Percentiles rank a stretch among this genome's conserved stretches.
Conservation (phyloP, 1,140 invertebrate genomes). For the Steinernema khuongi region DNA sequence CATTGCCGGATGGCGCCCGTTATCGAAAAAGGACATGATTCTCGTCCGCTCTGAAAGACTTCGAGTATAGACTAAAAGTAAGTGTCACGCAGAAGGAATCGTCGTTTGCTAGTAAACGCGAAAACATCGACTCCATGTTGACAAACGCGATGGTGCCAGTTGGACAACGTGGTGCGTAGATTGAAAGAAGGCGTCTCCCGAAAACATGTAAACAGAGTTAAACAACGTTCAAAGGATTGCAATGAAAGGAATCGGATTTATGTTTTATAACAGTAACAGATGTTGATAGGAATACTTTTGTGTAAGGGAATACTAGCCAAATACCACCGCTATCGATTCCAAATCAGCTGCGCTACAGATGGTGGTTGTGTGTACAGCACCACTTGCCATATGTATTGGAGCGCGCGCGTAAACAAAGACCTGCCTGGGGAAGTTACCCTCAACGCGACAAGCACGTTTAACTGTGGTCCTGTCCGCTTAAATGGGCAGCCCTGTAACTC, state of each 20-base stretch:
- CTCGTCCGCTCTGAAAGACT: background rate
- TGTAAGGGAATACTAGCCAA: no score
- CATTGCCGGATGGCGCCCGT: conserved; percentile 44
- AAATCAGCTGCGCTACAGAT: background rate
- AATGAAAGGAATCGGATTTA: no score
- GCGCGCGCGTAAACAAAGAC: background rate
- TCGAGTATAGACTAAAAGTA: no score
- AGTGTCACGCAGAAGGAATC: no score
- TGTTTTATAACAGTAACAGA: no score
- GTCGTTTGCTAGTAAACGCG: no score
- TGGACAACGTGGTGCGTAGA: background rate
- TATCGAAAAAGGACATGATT: conserved; percentile 52
- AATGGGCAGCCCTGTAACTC: no score
- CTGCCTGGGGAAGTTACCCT: no score
- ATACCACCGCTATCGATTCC: background rate
- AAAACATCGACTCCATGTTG: background rate
- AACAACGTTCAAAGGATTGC: no score
- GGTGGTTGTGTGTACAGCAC: background rate
- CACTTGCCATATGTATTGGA: background rate
- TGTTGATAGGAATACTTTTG: no score
- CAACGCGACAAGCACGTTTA: no score
- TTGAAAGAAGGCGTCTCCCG: background rate
- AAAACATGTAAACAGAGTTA: conserved; percentile 1
- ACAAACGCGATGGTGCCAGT: conserved; percentile 4
- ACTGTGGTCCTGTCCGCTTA: no score